Percentiles rank a stretch among this genome's conserved stretches.
These are phyloP conservation scores for Nebria brevicollis DNA, from an alignment of 2,888 invertebrate genomes.

Conservation along the genomic window DNA sequence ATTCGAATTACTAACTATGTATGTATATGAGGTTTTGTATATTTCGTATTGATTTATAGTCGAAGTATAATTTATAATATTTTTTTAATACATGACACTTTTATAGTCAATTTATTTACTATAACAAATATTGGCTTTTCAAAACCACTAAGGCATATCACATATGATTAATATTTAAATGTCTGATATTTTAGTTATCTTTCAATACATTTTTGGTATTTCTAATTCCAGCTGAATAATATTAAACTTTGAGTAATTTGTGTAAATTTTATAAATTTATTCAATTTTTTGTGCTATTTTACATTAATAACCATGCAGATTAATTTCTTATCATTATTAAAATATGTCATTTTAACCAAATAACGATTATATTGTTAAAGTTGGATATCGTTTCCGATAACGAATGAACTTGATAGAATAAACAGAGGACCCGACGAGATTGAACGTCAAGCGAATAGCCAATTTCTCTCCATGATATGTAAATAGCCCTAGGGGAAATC, in stretches of 20 bases:
- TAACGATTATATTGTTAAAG: no score
- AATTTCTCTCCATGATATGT: slow-evolving; percentile 37
- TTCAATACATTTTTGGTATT: no score
- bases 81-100: not conserved
- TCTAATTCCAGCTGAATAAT: no score
- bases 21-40: not conserved
- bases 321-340: not conserved
- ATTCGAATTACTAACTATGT: not conserved
- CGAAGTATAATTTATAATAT: slow-evolving; percentile 1
- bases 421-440: slow-evolving; percentile 22
- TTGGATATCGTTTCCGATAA: not conserved
- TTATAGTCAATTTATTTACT: not conserved
- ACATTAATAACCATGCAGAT: no score
- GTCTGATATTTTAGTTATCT: no score
- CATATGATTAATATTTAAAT: no score
- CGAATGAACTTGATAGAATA: not conserved
- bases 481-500: slow-evolving; percentile 31
- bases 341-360: not conserved
- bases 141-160: no score
- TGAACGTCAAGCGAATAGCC: slow-evolving; percentile 28
- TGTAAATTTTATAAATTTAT: no score
- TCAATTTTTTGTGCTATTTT: no score
- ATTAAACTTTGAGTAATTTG: no score
- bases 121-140: no score
- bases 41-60: not conserved